Evolutionary conservation across 2,797 vertebrate species (phyloP).

Genomic region (Allobates femoralis): DNA sequence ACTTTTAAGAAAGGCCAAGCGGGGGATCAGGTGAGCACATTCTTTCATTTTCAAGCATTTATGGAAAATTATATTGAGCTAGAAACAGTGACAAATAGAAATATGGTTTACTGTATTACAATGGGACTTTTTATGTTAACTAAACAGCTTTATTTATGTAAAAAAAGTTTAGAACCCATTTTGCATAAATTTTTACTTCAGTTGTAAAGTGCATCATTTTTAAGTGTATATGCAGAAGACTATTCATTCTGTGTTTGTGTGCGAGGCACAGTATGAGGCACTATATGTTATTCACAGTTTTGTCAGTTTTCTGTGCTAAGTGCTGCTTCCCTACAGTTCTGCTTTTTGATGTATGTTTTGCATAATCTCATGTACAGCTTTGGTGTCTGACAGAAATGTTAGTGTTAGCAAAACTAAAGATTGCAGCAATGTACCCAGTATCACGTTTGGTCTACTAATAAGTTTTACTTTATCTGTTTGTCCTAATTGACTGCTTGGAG

Average conservation of each 20-base stretch:
- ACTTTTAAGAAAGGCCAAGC: neutral
- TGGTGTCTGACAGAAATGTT: slow-evolving; percentile 31
- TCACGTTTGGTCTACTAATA: neutral
- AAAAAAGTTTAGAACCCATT: neutral
- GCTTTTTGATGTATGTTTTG: slow-evolving; percentile 28
- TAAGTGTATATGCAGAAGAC: neutral
- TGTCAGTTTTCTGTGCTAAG: slow-evolving; percentile 22
- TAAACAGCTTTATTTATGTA: neutral
- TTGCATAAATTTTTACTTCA: neutral
- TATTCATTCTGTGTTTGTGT: neutral
- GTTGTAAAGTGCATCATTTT: neutral
- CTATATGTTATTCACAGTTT: slow-evolving; percentile 25
- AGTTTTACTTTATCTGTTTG: neutral
- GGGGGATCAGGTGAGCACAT: neutral
- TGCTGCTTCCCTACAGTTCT: slow-evolving; percentile 33
- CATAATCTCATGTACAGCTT: slow-evolving; percentile 18
- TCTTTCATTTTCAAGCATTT: neutral
- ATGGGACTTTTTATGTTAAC: neutral
- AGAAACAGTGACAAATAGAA: neutral
- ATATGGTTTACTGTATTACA: neutral
- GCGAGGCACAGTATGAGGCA: slow-evolving; percentile 9
- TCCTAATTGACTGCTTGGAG: neutral
- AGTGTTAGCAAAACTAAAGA: slow-evolving; percentile 9
- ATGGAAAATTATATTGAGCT: neutral
- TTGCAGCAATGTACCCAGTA: neutral